Conservation (phyloP, 2,797 vertebrate genomes). For the Chrosomus eos region DNA sequence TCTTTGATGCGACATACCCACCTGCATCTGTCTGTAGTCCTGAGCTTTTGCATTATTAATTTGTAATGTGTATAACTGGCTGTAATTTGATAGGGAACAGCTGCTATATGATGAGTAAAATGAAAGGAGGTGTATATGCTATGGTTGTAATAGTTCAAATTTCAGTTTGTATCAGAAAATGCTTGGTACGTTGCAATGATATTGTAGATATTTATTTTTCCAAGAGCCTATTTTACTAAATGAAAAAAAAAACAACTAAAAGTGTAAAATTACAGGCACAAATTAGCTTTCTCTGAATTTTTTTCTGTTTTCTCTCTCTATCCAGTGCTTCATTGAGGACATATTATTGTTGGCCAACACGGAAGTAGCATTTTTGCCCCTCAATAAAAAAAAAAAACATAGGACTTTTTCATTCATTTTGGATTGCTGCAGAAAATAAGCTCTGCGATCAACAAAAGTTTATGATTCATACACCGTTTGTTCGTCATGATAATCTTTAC, state of each 20-base stretch:
- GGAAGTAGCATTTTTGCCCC: not conserved
- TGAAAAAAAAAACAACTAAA: too few species aligned
- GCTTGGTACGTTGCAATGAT: too few species aligned
- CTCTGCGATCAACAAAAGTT: not conserved
- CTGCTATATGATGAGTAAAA: conserved; percentile 35
- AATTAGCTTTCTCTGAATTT: too few species aligned
- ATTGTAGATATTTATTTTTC: not conserved
- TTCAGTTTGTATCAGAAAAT: not conserved
- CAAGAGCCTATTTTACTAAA: not conserved
- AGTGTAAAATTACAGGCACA: not conserved
- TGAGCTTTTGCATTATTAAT: conserved; percentile 50
- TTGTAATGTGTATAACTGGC: conserved; percentile 41
- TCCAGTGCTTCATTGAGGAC: not conserved
- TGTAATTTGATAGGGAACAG: conserved; percentile 44
- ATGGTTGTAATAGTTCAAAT: not conserved
- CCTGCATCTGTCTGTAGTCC: conserved; percentile 34
- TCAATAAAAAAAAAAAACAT: not conserved
- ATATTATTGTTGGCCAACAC: not conserved
- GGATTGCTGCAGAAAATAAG: not conserved
- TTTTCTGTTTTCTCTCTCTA: not conserved
- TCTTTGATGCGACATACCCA: conserved; percentile 42
- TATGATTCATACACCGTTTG: not conserved
- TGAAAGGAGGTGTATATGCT: conserved; percentile 1
- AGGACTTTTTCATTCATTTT: not conserved
- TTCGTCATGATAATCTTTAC: not conserved